A percentile compares a stretch with the other conserved stretches of the same genome.
phyloP scores from a whole-genome alignment of 2,888 invertebrate genomes.

The Meghimatium bilineatum region DNA sequence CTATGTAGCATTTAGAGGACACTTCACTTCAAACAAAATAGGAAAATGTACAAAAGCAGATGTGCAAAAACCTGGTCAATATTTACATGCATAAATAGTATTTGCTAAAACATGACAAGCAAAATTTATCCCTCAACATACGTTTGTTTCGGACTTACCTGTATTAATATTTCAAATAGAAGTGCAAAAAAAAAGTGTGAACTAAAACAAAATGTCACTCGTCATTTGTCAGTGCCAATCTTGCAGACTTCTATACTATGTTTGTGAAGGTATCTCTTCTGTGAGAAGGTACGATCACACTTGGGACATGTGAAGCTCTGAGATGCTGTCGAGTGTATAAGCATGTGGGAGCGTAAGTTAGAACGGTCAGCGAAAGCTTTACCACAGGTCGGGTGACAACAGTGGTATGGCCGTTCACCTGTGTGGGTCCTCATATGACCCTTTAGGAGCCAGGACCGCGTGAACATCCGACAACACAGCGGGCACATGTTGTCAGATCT shows the following conservation, averaged over 20 bases:
- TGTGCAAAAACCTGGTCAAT: too few relatives aligned
- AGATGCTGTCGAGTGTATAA: conserved; percentile 71
- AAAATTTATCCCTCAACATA: too few relatives aligned
- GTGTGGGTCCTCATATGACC: conserved; percentile 76
- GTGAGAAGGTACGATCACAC: conserved; percentile 74
- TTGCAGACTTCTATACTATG: conserved; percentile 75
- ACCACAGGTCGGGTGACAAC: conserved; percentile 68
- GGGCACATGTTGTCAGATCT: conserved; percentile 67
- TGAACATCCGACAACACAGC: conserved; percentile 73
- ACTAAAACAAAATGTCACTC: too few relatives aligned
- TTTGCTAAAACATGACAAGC: too few relatives aligned
- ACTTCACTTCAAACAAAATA: too few relatives aligned
- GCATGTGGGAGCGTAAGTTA: conserved; percentile 74
- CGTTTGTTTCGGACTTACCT: too few relatives aligned
- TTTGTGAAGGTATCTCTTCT: conserved; percentile 75
- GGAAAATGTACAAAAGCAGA: too few relatives aligned
- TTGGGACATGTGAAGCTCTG: conserved; percentile 70
- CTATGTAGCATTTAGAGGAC: too few relatives aligned
- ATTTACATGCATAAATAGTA: too few relatives aligned
- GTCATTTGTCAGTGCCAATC: conserved; percentile 40
- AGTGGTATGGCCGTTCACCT: conserved; percentile 73
- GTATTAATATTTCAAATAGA: too few relatives aligned
- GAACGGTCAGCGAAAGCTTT: conserved; percentile 76
- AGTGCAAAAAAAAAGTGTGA: too few relatives aligned
- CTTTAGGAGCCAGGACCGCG: conserved; percentile 75